Base-by-base conservation (phyloP, 2,888 invertebrate genomes). In the Drosophila eohydei region DNA sequence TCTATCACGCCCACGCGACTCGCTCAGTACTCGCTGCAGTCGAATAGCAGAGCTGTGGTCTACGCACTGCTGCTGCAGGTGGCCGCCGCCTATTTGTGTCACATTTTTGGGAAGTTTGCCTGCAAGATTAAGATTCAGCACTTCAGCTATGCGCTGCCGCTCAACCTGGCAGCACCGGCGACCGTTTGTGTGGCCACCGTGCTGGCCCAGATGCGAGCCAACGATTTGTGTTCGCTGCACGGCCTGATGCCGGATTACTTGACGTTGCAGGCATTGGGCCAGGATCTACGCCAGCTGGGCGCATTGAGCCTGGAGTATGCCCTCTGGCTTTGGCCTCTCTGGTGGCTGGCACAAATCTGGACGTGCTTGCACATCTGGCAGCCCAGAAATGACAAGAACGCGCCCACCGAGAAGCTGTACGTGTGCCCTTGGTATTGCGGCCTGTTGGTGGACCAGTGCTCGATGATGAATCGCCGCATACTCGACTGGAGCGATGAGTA, bases 61-160 rank as follows among this genome's bases (percentile, higher is more conserved):
- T 94, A 95, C 92, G 94, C 96, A 0, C 93, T 95, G 26, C 73
- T 95, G 0, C 94, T 96, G 36, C 97, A 97, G 92, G 94, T 96
- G 1, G 74, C 93, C 0, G 92, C 95, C 0, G 95, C 96, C 2
- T 95, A 96, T 85, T 78, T 96, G 11, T 95, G 95, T 80, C 96
- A 95, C 87, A 93, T 94, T 26, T 94, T 94, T 73, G 94, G 95
- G 5, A 98, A 97, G 93, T 97, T 97, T 80, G 96, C 97, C 0
- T 97, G 97, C 93, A 97, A 97, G 93, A 96, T 97, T 74, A 95
- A 96, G 91, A 97, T 98, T 91, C 98, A 98, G 92, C 95, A 95
- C 60, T 96, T 97, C 91, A 96, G 97, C 82, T 98, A 96, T 86
- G 96, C 98, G 0, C 94, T 98, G 71, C 97, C 98, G 0, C 93